phyloP scores from a whole-genome alignment of 2,113 vertebrate genomes.

The Monopterus albus region DNA sequence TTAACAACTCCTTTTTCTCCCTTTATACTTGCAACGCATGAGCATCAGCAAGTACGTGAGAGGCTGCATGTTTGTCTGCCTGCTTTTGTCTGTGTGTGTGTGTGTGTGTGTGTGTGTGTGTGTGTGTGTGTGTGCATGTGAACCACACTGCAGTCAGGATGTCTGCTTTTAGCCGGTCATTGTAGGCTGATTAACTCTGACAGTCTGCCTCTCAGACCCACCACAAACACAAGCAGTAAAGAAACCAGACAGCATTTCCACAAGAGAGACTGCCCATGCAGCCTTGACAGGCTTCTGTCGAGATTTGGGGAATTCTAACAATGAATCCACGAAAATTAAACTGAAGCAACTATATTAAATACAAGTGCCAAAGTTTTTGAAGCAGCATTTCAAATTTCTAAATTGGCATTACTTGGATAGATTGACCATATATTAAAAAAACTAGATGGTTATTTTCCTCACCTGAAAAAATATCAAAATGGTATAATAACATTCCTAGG shows the following conservation, averaged over 20 bases:
- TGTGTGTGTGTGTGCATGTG: conserved; percentile 34
- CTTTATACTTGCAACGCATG: conserved; percentile 11
- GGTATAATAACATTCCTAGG: too few species aligned
- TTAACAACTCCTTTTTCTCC: conserved; percentile 23
- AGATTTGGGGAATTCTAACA: not conserved
- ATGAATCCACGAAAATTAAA: conserved; percentile 27
- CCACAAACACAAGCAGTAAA: conserved; percentile 70
- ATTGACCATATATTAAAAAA: too few species aligned
- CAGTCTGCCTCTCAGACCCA: conserved; percentile 78
- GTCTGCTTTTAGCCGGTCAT: conserved; percentile 76
- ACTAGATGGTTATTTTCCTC: too few species aligned
- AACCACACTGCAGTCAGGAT: conserved; percentile 67
- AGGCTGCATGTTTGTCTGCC: conserved; percentile 28
- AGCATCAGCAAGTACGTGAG: conserved; percentile 35
- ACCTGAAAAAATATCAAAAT: too few species aligned
- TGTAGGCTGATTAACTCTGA: conserved; percentile 79
- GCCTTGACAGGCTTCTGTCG: conserved; percentile 9
- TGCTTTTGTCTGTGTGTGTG: conserved; percentile 26
- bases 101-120: conserved; percentile 10
- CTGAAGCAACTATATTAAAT: not conserved
- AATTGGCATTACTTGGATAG: too few species aligned
- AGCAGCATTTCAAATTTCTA: too few species aligned
- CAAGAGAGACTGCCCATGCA: conserved; percentile 31
- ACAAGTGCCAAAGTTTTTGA: not conserved
- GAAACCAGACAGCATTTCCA: conserved; percentile 56